A percentile compares a stretch with the other conserved stretches of the same genome.
phyloP scores from a whole-genome alignment of 1,140 invertebrate species.

The Nasonia vitripennis region DNA sequence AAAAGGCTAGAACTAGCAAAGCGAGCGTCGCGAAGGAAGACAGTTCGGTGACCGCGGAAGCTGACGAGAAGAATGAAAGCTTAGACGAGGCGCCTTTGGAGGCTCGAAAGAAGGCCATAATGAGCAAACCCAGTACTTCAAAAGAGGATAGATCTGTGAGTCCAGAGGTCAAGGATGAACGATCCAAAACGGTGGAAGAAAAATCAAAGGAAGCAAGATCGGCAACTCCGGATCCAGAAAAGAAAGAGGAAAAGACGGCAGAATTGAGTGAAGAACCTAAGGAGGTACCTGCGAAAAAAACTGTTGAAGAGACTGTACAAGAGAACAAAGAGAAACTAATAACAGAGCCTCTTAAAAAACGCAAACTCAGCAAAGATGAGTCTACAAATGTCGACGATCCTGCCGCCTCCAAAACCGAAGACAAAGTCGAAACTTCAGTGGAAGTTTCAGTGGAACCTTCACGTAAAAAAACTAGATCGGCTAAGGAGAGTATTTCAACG shows the following conservation, averaged over 20 bases:
- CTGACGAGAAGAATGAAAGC: constrained; percentile 22
- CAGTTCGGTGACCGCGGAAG: neutral
- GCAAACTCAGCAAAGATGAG: neutral
- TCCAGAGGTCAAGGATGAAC: neutral
- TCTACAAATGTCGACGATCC: neutral
- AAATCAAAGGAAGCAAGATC: neutral
- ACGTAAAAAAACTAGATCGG: no score
- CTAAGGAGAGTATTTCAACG: neutral
- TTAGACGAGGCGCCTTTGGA: neutral
- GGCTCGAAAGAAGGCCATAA: neutral
- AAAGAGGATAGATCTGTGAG: neutral
- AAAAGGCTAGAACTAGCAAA: constrained; percentile 61
- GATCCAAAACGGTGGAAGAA: neutral
- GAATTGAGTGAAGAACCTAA: neutral
- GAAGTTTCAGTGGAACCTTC: neutral
- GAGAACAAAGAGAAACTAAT: neutral
- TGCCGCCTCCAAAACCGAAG: neutral
- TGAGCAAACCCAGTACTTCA: constrained; percentile 33
- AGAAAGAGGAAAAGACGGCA: neutral
- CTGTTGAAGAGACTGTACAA: neutral
- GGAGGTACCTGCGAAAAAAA: neutral
- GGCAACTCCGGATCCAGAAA: neutral
- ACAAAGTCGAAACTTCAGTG: neutral
- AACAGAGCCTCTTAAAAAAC: neutral
- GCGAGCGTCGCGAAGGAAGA: neutral